phyloP scores from a whole-genome alignment of 1,140 invertebrate genomes.

The Melitaea cinxia region DNA sequence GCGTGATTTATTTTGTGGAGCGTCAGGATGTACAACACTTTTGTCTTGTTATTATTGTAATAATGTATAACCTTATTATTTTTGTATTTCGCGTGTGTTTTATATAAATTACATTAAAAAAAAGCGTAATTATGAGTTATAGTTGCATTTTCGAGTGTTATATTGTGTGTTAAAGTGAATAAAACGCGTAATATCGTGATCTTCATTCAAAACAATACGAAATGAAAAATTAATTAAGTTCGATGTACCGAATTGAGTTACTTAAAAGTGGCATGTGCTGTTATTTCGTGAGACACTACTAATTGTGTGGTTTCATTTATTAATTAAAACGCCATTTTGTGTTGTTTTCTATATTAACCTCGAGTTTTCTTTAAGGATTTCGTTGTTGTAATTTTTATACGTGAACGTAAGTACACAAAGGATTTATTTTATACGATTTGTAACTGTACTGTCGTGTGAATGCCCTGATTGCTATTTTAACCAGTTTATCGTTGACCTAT shows the following conservation, averaged over 20 bases:
- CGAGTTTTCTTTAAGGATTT: constrained; percentile 9
- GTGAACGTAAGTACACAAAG: constrained; percentile 5
- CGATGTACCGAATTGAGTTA: constrained; percentile 51
- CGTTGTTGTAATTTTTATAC: background rate
- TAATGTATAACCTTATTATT: constrained; percentile 64
- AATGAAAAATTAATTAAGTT: constrained; percentile 53
- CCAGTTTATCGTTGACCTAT: constrained; percentile 15
- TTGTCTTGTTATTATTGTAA: constrained; percentile 65
- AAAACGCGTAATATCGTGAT: constrained; percentile 42
- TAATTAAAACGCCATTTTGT: constrained; percentile 57
- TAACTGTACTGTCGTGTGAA: constrained; percentile 37
- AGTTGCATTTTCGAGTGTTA: constrained; percentile 30
- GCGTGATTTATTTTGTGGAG: constrained; percentile 39
- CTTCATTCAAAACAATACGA: constrained; percentile 53
- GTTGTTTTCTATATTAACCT: background rate
- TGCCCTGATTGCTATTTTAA: constrained; percentile 22
- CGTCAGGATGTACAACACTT: constrained; percentile 43
- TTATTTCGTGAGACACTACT: constrained; percentile 58
- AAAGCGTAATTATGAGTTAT: constrained; percentile 27
- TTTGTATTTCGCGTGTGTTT: constrained; percentile 60
- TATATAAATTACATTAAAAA: constrained; percentile 51
- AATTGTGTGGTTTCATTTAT: constrained; percentile 57
- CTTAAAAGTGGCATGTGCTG: constrained; percentile 67
- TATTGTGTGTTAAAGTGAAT: constrained; percentile 24
- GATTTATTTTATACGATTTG: constrained; percentile 2